Conservation (phyloP, 2,797 vertebrate genomes). For the Bovichtus variegatus region DNA sequence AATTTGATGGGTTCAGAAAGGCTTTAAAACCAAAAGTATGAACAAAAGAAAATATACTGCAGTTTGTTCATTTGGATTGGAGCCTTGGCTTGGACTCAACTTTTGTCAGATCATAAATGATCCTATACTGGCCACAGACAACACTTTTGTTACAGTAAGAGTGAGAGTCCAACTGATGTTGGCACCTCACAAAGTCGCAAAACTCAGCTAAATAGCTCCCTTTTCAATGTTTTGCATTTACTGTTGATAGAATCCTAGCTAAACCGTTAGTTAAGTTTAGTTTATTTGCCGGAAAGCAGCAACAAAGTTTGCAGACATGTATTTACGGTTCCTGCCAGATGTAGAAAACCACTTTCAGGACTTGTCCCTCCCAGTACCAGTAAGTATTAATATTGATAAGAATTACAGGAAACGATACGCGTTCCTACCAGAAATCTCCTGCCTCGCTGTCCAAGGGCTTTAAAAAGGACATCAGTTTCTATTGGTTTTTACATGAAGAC, state of each 20-base stretch:
- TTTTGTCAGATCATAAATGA: neutral
- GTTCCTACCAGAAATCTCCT: neutral
- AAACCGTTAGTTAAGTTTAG: neutral
- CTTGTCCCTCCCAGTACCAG: neutral
- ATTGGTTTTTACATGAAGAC: neutral
- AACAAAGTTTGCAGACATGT: neutral
- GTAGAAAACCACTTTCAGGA: neutral
- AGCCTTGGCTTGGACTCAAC: neutral
- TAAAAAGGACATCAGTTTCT: neutral
- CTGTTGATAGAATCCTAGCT: neutral
- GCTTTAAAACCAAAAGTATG: no score
- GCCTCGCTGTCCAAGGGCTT: neutral
- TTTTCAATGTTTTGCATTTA: neutral
- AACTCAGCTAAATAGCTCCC: neutral
- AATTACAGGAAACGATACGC: neutral
- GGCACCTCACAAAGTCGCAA: neutral
- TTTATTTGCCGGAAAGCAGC: neutral
- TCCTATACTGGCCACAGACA: neutral
- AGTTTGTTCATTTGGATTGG: neutral
- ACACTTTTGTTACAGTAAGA: neutral
- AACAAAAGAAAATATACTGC: no score
- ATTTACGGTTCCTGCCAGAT: neutral
- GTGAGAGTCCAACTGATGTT: neutral
- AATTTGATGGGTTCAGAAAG: no score
- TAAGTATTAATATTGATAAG: neutral